phyloP scores from a whole-genome alignment of 2,888 invertebrate genomes.

The Auanema freiburgensis region DNA sequence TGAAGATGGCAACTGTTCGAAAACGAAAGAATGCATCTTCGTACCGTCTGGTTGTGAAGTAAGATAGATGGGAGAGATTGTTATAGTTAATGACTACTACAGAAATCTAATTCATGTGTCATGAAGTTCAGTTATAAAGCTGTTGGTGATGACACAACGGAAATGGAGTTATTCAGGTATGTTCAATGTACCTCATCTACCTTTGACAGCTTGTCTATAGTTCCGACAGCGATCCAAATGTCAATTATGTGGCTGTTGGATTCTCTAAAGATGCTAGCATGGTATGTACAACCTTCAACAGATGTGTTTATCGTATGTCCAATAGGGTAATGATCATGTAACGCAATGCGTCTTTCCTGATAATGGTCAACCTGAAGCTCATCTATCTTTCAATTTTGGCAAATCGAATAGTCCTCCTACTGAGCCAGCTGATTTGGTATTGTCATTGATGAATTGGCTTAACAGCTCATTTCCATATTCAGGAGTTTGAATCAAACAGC shows the following conservation, averaged over 20 bases:
- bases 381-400: slow-evolving; percentile 23
- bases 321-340: slow-evolving; percentile 23
- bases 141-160: slow-evolving; percentile 13
- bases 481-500: background rate
- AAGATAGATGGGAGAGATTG: slow-evolving; percentile 2
- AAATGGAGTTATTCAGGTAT: slow-evolving; percentile 22
- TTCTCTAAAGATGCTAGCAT: slow-evolving; percentile 23
- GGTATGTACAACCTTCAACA: slow-evolving; percentile 10
- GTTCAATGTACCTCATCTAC: background rate
- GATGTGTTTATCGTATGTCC: background rate
- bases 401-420: slow-evolving; percentile 20
- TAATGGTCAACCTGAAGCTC: slow-evolving; percentile 17
- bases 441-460: no score
- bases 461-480: background rate
- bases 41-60: slow-evolving; percentile 25
- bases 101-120: no score
- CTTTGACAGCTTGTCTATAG: slow-evolving; percentile 8
- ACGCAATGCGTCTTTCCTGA: slow-evolving; percentile 20
- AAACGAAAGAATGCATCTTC: slow-evolving; percentile 19
- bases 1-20: slow-evolving; percentile 18
- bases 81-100: background rate
- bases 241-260: slow-evolving; percentile 25
- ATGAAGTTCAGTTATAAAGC: slow-evolving; percentile 10
- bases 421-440: slow-evolving; percentile 17
- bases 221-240: slow-evolving; percentile 14